Base-by-base conservation (phyloP, 2,797 vertebrate species). In the Periparus ater region DNA sequence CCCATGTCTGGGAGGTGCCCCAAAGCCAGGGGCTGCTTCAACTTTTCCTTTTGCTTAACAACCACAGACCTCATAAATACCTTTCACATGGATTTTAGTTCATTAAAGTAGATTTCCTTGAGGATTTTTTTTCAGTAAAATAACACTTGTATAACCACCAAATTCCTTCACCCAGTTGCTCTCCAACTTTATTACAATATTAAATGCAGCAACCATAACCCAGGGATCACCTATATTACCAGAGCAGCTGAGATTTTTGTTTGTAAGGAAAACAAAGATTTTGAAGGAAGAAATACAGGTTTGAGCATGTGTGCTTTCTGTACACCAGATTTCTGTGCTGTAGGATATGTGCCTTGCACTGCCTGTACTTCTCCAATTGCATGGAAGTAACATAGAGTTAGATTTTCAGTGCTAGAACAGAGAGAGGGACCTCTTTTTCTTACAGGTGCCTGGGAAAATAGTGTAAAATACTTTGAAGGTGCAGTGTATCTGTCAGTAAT, bases 311-410 rank as follows among this genome's bases (percentile, higher is more conserved):
- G 25, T 60, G 32, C 48, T 50, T 54, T n/a, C 45, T 51, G 21
- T 32, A 11, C n/a, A 13, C 9, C 11, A 16, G 57, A 12, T 62
- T 47, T 67, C 19, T 14, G 5, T 44, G 57, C 26, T 62, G 40
- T 32, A 27, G 15, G 3, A 13, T 48, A 2, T 23, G 42, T 8
- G 2, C 60, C 29, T 48, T 44, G 34, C 2, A 0, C 27, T 79
- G 58, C 58, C 13, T n/a, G 7, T 11, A 1, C 2, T 0, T 54
- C 50, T 42, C 18, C 40, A 21, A 0, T 9, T 82, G 40, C 38
- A 2, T 7, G 44, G 58, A 55, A 51, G 18, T 44, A 8, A 38
- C 36, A 16, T 0, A 4, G 65, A 25, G 17, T 38, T 8, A 13
- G 10, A 42, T 72, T 60, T 58, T 11, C 26, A 7, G 38, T 7